Base-by-base conservation (phyloP, 2,113 vertebrate species). In the Himantopus leucocephalus region DNA sequence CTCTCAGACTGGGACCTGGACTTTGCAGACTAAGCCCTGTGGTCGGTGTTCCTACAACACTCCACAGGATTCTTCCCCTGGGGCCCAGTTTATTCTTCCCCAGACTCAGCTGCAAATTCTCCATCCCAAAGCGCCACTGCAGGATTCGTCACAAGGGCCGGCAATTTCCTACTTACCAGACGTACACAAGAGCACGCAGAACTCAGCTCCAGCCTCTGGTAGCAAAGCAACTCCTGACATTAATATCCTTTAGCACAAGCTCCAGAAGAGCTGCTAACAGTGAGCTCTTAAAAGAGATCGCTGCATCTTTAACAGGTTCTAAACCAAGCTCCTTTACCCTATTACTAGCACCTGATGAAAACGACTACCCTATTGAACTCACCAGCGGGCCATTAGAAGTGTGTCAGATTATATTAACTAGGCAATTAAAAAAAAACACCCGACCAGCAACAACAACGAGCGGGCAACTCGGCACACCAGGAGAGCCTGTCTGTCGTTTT, bases 341-440 rank as follows among this genome's bases (percentile, higher is more conserved):
- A 94, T 94, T 93, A 94, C 74, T 67, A 88, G 81, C 71, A 95
- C 72, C 96, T 94, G 91, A 96, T 92, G 85, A 79, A 96, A 97
- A 91, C 22, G 34, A 95, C 89, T 92, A 90, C 72, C 55, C 94
- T 96, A 90, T 85, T 96, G 90, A 96, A 97, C 93, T 93, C 94
- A 92, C 90, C 94, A 76, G 95, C 16, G 53, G 64, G 79, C 87
- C 85, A 97, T 94, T 95, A 96, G 90, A 82, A 95, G 94, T 96
- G 79, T 93, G 92, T 95, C 94, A 95, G 82, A 93, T 96, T 97
- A 93, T 94, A 95, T 96, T 95, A 96, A 97, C 87, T 74, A 93
- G 68, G 96, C 94, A 97, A 94, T 96, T 95, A 97, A 88, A 96
- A 96, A 88, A 88, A 80, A 39, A 74, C 88, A 96, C 47, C 62